Percentiles rank a stretch among this genome's conserved stretches.
Evolutionary conservation across 2,888 invertebrate genomes (phyloP).

Genomic region (Capitulum mitella): DNA sequence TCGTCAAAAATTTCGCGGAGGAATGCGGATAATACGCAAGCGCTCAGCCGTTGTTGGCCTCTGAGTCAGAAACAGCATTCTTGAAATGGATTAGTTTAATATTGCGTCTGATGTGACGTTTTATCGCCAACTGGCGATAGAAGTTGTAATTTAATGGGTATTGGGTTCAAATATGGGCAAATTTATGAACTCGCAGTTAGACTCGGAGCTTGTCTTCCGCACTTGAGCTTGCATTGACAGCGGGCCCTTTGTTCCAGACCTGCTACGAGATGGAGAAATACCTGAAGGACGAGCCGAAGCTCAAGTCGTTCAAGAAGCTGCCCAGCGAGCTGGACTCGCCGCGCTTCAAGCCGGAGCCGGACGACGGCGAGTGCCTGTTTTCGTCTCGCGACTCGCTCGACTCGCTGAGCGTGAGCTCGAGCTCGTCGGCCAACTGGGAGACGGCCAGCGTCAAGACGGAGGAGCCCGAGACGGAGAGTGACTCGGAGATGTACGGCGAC

Average conservation of each 20-base stretch:
- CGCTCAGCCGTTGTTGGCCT: too few species aligned
- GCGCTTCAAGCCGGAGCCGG: slow-evolving; percentile 30
- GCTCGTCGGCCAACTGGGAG: slow-evolving; percentile 25
- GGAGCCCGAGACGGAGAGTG: not conserved
- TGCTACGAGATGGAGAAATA: slow-evolving; percentile 96
- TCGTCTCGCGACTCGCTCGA: slow-evolving; percentile 26
- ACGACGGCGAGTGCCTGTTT: not conserved
- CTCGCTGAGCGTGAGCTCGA: slow-evolving; percentile 11
- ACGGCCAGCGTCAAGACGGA: slow-evolving; percentile 16
- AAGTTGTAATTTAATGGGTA: too few species aligned
- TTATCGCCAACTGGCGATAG: too few species aligned
- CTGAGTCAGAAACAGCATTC: too few species aligned
- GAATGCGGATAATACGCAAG: too few species aligned
- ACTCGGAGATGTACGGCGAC: not conserved
- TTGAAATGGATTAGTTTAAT: too few species aligned
- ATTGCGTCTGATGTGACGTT: too few species aligned
- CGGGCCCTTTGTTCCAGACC: slow-evolving; percentile 60
- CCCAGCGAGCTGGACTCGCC: slow-evolving; percentile 34
- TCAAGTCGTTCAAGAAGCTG: slow-evolving; percentile 29
- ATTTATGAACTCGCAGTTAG: too few species aligned
- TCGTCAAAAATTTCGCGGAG: too few species aligned
- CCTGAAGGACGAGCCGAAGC: slow-evolving; percentile 71
- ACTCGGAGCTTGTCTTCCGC: too few species aligned
- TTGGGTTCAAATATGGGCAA: too few species aligned
- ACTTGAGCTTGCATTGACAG: slow-evolving; percentile 28